Evolutionary conservation across 2,888 invertebrate species (phyloP).

Genomic region (Ganaspis brasiliensis): DNA sequence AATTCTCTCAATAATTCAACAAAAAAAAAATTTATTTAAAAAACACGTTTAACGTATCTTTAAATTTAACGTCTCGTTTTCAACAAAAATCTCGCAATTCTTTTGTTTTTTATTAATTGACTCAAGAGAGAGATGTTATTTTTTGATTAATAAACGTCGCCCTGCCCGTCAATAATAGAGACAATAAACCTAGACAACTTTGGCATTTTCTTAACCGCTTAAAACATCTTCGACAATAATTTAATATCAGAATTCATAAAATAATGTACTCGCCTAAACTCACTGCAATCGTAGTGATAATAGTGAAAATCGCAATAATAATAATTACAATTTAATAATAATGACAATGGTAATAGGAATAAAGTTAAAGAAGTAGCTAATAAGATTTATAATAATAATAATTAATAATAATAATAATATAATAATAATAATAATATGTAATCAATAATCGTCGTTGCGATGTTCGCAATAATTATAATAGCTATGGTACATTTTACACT

Average conservation of each 20-base stretch:
- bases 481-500: conserved; percentile 77
- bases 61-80: conserved; percentile 33
- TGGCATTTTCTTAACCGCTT: conserved; percentile 78
- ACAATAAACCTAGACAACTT: conserved; percentile 80
- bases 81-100: not conserved
- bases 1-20: not conserved
- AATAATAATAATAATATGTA: conserved; percentile 28
- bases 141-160: conserved; percentile 49
- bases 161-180: conserved; percentile 65
- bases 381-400: conserved; percentile 68
- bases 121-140: conserved; percentile 24
- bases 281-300: conserved; percentile 59
- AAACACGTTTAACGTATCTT: conserved; percentile 7
- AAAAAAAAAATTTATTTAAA: conserved; percentile 1
- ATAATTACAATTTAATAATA: conserved; percentile 62
- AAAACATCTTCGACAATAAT: conserved; percentile 70
- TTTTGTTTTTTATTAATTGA: conserved; percentile 39
- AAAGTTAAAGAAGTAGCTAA: conserved; percentile 64
- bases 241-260: conserved; percentile 70
- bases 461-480: conserved; percentile 71
- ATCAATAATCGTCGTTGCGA: conserved; percentile 55
- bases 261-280: conserved; percentile 68
- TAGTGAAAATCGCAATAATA: conserved; percentile 60
- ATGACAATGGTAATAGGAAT: conserved; percentile 54
- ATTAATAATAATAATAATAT: conserved; percentile 61